Base-by-base conservation (phyloP, 2,113 vertebrate species). In the Rhinopomastus cyanomelas region DNA sequence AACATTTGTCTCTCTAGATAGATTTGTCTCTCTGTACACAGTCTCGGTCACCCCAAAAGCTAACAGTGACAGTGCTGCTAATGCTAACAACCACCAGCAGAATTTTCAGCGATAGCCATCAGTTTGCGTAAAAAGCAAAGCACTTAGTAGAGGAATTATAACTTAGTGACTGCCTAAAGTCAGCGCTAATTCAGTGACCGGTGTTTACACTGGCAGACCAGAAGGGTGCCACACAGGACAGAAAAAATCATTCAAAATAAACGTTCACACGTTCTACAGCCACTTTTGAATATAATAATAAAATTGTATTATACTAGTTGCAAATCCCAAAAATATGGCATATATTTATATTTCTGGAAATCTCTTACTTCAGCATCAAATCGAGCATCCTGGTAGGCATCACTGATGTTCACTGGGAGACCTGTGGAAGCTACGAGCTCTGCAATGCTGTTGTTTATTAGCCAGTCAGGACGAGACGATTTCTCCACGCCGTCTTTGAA, bases 401-500 rank as follows among this genome's bases (percentile, higher is more conserved):
- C 99, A 3, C 98, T 99, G 91, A 99, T 99, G 96, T 99, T 99
- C 85, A 99, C 99, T 2, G 99, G 99, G 36, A 99, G 98, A 88
- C 99, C 99, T 3, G 99, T 99, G 56, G 99, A 99, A 49, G 99
- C 99, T 23, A 99, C 99, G 26, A 99, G 98, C 95, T 99, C 99
- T 7, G 99, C 99, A 56, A 99, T 97, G 82, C 99, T 99, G 85
- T 99, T 99, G 94, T 99, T 99, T 96, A 99, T 98, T 77, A 99
- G 98, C 99, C 99, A 99, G 96, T 99, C 99, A 0, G 99, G 99
- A 93, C 98, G 98, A 3, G 99, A 99, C 0, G 99, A 98, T 93
- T 99, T 99, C 94, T 99, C 99, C 96, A 99, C 29, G 11, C 97
- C 99, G 97, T 99, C 99, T 97, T 98, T 99, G 97, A 98, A 99